Evolutionary conservation across 2,888 invertebrate species (phyloP).

Genomic region (Tetragonisca angustula): DNA sequence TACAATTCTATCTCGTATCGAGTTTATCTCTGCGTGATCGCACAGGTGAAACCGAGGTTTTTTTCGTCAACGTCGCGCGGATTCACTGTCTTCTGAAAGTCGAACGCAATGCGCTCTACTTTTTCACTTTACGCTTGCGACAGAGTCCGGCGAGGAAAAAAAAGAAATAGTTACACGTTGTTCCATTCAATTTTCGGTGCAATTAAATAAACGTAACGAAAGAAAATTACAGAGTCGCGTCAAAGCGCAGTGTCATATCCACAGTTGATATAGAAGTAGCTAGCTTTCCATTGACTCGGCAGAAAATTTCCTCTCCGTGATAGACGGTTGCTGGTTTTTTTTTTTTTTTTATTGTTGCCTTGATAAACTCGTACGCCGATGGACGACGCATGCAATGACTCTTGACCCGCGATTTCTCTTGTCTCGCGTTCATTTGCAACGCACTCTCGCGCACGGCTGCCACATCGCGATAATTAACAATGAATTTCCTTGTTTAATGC

Average conservation of each 20-base stretch:
- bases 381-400: conserved; percentile 30
- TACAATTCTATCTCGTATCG: not conserved
- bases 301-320: conserved; percentile 39
- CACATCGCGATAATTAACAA: conserved; percentile 40
- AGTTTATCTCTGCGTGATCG: conserved; percentile 3
- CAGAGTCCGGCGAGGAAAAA: too few species aligned
- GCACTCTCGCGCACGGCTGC: not conserved
- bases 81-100: conserved; percentile 7
- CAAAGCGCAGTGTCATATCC: not conserved
- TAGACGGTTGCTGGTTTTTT: not conserved
- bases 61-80: not conserved
- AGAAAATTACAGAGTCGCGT: not conserved
- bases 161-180: too few species aligned
- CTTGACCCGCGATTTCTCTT: conserved; percentile 59
- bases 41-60: not conserved
- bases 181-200: too few species aligned
- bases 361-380: conserved; percentile 29
- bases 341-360: conserved; percentile 10
- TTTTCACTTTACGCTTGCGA: not conserved
- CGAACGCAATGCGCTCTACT: too few species aligned
- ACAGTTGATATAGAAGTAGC: not conserved
- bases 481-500: conserved; percentile 47
- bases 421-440: conserved; percentile 27
- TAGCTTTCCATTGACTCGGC: not conserved
- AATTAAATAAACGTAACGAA: too few species aligned